Base-by-base conservation (phyloP, 2,888 invertebrate species). In the Euplagia quadripunctaria region DNA sequence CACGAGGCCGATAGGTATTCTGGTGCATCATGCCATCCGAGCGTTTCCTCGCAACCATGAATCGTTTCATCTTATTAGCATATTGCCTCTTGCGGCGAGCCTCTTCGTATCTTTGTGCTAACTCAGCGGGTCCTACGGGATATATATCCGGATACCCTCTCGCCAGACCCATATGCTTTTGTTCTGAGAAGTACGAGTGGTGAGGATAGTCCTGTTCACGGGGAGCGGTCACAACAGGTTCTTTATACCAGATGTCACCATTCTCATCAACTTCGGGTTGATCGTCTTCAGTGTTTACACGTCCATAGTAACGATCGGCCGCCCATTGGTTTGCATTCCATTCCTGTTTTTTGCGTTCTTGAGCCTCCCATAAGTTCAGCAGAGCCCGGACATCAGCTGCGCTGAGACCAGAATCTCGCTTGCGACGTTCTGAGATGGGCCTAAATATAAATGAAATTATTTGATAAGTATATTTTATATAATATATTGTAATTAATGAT, bases 11-110 rank as follows among this genome's bases (percentile, higher is more conserved):
- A 85, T 95, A 95, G 84, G 88, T 92, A 77, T 94, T 94, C 85
- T 95, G 95, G 81, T 92, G 94, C 85, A 92, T 87, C 90, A 93
- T 89, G 55, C 89, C 86, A 71, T 95, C 95, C 0, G 96, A 94
- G 9, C 95, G 94, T 88, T 97, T 97, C 85, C 96, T 95, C 42
- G 97, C 96, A 0, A 97, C 97, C 97, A 97, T 97, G 87, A 97
- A 97, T 61, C 97, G 94, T 89, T 97, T 97, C 89, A 95, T 89
- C 82, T 95, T 95, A 84, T 94, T 95, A 11, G 93, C 93, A 80
- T 96, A 96, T 78, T 94, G 93, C 81, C 95, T 90, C 85, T 96
- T 96, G 82, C 95, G 96, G 67, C 96, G 96, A 55, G 91, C 94
- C 79, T 96, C 96, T 79, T 95, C 94, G 72, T 94, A 95, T 73